phyloP scores from a whole-genome alignment of 2,113 vertebrate genomes.

The Chelonoidis abingdonii region DNA sequence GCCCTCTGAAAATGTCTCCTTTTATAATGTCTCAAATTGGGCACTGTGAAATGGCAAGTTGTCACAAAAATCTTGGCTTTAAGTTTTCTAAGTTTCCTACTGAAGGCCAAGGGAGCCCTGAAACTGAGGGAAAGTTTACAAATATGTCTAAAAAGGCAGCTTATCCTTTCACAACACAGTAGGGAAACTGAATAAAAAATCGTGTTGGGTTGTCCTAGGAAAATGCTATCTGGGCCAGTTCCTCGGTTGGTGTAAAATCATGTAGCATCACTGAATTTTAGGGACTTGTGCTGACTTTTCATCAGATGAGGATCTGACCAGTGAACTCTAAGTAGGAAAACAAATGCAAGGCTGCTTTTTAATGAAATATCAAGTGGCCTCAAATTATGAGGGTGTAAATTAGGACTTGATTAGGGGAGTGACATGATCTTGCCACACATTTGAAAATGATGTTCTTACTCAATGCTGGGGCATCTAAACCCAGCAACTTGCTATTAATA shows the following conservation, averaged over 20 bases:
- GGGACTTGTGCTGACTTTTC: neutral
- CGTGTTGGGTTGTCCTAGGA: neutral
- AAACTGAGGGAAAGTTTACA: neutral
- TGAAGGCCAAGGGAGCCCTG: neutral
- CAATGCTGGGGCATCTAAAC: neutral
- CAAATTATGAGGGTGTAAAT: neutral
- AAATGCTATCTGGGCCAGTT: neutral
- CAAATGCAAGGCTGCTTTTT: neutral
- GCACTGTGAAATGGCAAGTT: neutral
- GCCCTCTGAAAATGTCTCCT: neutral
- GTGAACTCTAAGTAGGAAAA: neutral
- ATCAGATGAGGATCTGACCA: neutral
- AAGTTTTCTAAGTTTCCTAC: neutral
- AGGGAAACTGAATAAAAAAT: neutral
- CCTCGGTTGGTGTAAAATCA: neutral
- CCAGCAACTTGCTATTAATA: neutral
- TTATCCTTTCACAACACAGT: neutral
- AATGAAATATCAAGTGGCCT: slow-evolving; percentile 39
- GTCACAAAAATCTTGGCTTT: neutral
- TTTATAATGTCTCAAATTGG: neutral
- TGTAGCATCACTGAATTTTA: neutral
- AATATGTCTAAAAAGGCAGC: neutral
- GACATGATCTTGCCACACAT: neutral
- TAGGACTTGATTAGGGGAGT: neutral
- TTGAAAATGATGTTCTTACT: neutral